phyloP scores from a whole-genome alignment of 2,888 invertebrate genomes.

The Sarcophaga rosellei region DNA sequence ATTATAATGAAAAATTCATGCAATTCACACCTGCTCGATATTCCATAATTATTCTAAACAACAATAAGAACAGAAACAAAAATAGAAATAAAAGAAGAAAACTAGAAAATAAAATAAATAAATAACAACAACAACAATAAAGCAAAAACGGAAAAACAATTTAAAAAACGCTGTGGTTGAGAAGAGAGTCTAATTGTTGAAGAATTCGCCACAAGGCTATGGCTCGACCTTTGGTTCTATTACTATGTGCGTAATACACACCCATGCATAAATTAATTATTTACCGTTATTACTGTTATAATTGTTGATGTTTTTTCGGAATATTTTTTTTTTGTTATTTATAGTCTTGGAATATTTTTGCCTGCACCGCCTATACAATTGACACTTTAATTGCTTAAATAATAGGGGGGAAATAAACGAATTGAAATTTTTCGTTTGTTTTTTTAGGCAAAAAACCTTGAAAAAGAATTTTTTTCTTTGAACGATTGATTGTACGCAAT shows the following conservation, averaged over 20 bases:
- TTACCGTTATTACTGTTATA: not conserved
- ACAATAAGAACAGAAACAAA: not conserved
- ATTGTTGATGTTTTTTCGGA: no score
- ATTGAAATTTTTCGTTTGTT: not conserved
- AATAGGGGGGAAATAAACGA: not conserved
- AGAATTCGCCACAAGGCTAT: not conserved
- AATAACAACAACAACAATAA: not conserved
- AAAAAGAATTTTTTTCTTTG: not conserved
- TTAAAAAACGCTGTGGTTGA: no score
- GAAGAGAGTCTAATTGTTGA: not conserved
- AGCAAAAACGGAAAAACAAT: not conserved
- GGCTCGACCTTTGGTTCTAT: not conserved
- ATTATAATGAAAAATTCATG: slow-evolving; percentile 55
- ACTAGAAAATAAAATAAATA: not conserved
- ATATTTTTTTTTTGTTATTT: not conserved
- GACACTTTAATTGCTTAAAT: slow-evolving; percentile 49
- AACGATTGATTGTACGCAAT: no score
- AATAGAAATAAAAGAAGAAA: not conserved
- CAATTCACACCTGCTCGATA: slow-evolving; percentile 70
- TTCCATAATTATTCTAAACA: slow-evolving; percentile 63
- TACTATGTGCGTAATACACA: not conserved
- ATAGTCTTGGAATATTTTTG: slow-evolving; percentile 30
- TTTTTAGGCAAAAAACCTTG: not conserved
- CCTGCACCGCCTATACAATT: slow-evolving; percentile 11
- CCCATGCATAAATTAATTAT: not conserved